Base-by-base conservation (phyloP, 1,140 invertebrate genomes). In the Formica selysi region DNA sequence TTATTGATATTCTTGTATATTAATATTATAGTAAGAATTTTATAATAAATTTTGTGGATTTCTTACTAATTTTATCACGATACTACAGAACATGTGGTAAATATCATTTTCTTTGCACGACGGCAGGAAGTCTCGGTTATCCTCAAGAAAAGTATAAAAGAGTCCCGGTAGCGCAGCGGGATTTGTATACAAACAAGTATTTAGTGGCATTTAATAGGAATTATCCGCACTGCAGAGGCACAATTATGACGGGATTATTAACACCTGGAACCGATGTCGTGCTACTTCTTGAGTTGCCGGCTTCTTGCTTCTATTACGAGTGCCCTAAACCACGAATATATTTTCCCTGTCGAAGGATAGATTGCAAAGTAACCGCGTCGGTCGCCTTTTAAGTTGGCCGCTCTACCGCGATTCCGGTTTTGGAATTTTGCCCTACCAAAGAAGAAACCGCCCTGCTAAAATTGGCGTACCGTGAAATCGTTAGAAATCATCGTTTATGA, bases 201-300 rank as follows among this genome's bases (percentile, higher is more conserved):
- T 94, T 93, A 94, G 92, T 87, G 89, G 68, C 87, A 79, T 94
- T 95, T 94, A 95, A 94, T 94, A 86, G 91, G 91, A 94, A 92
- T 94, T 93, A 93, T 90, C 89, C 89, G 29, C 38, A 62, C 64
- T 44, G 85, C 81, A 76, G 86, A 79, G 83, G 89, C 86, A 93
- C 92, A 94, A 95, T 95, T 95, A 94, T 89, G 86, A 91, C 80
- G 87, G 94, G 94, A 95, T 95, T 95, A 95, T 95, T 93, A 93
- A 94, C 94, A 95, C 94, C 94, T 95, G 94, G 94, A 89, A 44
- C 89, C 73, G 92, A 89, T 92, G 89, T 93, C 92, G 92, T 89
- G 93, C 93, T 94, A 92, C 80, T 93, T 89, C 79, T 91, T 79
- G 84, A 93, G 90, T 93, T 90, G 91, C 71, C 76, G 51, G 74